These are phyloP conservation scores for Ceyx cyanopectus DNA, from an alignment of 2,113 vertebrate genomes.

Conservation along the genomic window DNA sequence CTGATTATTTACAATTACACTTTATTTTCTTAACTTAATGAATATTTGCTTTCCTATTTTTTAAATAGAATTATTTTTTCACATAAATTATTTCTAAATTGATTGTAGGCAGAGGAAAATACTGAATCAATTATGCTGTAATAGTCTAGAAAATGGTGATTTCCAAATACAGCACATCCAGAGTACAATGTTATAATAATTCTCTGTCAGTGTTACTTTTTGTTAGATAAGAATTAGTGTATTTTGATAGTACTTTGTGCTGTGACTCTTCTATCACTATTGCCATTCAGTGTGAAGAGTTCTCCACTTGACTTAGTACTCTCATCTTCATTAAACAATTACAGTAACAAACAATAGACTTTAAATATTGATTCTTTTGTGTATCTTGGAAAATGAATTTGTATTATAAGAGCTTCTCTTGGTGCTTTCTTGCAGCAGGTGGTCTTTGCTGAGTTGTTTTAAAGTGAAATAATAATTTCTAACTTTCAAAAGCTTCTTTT, in stretches of 20 bases:
- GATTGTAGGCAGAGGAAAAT: not conserved
- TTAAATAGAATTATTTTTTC: not conserved
- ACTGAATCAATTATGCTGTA: not conserved
- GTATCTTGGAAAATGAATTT: not conserved
- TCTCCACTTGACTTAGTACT: not conserved
- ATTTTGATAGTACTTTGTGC: not conserved
- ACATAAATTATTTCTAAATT: not conserved
- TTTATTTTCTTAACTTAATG: not conserved
- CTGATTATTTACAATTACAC: not conserved
- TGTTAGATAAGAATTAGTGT: not conserved
- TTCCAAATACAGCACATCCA: not conserved
- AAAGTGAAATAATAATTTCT: not conserved
- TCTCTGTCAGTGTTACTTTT: not conserved
- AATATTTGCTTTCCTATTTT: not conserved
- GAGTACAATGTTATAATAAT: not conserved
- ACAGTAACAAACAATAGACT: not conserved
- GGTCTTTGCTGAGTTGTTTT: not conserved
- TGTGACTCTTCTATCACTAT: not conserved
- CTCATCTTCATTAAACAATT: not conserved
- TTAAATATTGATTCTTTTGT: not conserved
- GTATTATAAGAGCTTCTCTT: not conserved
- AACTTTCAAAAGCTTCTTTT: not conserved
- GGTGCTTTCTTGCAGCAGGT: not conserved
- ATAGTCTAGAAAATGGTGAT: not conserved
- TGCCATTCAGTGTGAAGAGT: not conserved